Evolutionary conservation across 2,797 vertebrate genomes (phyloP), one percentile per base, ranked within the genome.

Genomic region (Halcyon badia): DNA sequence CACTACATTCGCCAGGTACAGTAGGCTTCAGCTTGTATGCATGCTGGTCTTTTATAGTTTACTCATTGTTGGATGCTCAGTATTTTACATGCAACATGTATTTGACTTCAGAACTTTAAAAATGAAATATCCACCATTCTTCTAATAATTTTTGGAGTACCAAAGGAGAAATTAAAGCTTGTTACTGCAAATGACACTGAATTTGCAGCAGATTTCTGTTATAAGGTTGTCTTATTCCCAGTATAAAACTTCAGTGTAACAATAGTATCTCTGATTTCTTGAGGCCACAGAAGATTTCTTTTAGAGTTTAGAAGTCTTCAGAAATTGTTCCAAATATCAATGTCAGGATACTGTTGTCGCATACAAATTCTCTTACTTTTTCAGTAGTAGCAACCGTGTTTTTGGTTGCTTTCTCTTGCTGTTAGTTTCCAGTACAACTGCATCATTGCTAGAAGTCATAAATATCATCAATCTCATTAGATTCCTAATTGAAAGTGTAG

Each of bases 1-100:
- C 99, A 18, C 98, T 99, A 80, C 99, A 99, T 97, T 99, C 99
- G 6, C 99, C 99, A 99, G 99, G 99, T 99, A 98, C 26, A 30
- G 96, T 97, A 48, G n/a, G 10, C 26, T 78, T 51, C 48, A 35
- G 80, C 69, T 75, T 87, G 3, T 75, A 5, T 70, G 52, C 19
- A 20, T 11, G 3, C 31, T 90, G 28, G 15, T 79, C 7, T 14
- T 86, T 94, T 48, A 14, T 10, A 70, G 5, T 69, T 30, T 68
- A 35, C 15, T 94, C 19, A 3, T 72, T 83, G 39, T 12, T 71
- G 20, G 16, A 5, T 81, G 57, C 12, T 83, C 31, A 7, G 48
- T 71, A 80, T 73, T 78, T 51, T 60, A 70, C 26, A 81, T 30
- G 44, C 22, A 85, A 31, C 2, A 0, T 60, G 4, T 10, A 6